Evolutionary conservation across 2,888 invertebrate species (phyloP).

Genomic region (Himalopsyche kuldschensis): DNA sequence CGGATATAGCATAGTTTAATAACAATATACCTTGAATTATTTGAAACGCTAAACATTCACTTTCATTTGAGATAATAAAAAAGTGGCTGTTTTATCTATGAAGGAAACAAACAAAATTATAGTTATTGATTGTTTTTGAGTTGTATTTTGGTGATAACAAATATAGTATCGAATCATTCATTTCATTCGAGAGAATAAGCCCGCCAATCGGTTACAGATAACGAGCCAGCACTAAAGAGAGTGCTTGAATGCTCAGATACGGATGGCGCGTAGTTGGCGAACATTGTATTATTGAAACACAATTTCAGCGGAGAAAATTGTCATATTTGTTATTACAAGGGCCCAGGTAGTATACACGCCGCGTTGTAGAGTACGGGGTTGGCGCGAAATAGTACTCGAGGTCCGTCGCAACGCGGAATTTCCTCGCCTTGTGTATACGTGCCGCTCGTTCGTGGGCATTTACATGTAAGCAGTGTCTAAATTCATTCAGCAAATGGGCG

Average conservation of each 20-base stretch:
- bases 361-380: neutral
- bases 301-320: neutral
- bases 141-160: neutral
- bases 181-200: neutral
- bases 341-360: neutral
- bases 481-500: constrained; percentile 32
- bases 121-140: too few relatives aligned
- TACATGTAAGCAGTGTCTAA: constrained; percentile 12
- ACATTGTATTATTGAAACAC: neutral
- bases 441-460: neutral
- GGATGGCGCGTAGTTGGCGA: neutral
- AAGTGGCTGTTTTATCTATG: too few relatives aligned
- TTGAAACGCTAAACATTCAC: too few relatives aligned
- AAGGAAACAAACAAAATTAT: too few relatives aligned
- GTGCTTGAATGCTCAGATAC: neutral
- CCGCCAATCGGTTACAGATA: neutral
- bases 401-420: constrained; percentile 14
- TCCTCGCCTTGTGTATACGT: constrained; percentile 10
- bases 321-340: neutral
- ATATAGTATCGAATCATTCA: too few relatives aligned
- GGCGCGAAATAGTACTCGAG: constrained; percentile 19
- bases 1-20: too few relatives aligned
- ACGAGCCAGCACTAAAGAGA: neutral
- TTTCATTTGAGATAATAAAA: too few relatives aligned
- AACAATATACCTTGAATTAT: too few relatives aligned